Evolutionary conservation across 2,888 invertebrate genomes (phyloP), one percentile per base, ranked within the genome.

Genomic region (Stictocephala bisonia): DNA sequence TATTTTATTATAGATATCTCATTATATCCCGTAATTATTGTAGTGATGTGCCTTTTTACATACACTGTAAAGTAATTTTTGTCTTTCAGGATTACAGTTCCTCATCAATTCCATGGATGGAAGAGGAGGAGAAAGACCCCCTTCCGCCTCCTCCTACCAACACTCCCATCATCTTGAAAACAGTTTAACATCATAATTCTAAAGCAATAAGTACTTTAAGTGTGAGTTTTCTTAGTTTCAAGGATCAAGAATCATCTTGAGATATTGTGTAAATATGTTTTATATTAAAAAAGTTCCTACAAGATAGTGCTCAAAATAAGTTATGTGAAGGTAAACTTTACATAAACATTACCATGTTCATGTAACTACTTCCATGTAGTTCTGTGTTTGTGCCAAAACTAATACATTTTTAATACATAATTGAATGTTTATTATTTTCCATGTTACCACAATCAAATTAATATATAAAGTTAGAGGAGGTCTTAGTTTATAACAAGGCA

Each of bases 311-410:
- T 64, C 64, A 64, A 60, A 44, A 24, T 41, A 27, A 44, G 64
- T 26, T 41, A 40, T 41, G n/a, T 35, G 15, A 58, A 24, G n/a
- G 7, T 60, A 64, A 27, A n/a, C 27, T 64, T 41, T 64, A 64
- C n/a, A 15, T 31, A 26, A 22, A 40, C 41, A 18, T 40, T 20
- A 22, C 22, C 40, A 64, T 26, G 44, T 41, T 40, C 13, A 41
- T 26, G 64, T 44, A 44, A 26, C 64, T 64, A 64, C 64, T 44
- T 64, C 64, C 7, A 44, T n/a, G 9, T 64, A n/a, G 24, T 60
- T 20, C 22, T 64, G 3, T 64, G 40, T 64, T 64, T 64, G 44
- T 64, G 64, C 64, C 44, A 64, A 60, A 64, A 64, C 64, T 64
- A 64, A 64, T 64, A 64, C 26, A 44, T 64, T 40, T 64, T 41